These are phyloP conservation scores for Genyomyrus donnyi DNA, from an alignment of 2,113 vertebrate species.

Conservation along the genomic window DNA sequence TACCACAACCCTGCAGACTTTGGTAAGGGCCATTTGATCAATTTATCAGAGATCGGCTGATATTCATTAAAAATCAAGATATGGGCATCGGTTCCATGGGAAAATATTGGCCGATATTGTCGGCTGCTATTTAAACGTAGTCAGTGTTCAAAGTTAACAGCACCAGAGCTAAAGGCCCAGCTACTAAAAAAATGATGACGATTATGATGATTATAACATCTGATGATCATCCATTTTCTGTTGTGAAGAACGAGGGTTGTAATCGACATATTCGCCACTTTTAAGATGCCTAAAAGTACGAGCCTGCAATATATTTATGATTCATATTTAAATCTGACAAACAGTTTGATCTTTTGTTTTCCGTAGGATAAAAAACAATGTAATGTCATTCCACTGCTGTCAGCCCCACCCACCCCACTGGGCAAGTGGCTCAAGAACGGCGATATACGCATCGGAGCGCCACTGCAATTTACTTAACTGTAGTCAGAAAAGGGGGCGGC, in stretches of 20 bases:
- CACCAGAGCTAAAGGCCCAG: not conserved
- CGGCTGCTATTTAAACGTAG: not conserved
- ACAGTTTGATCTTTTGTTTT: not conserved
- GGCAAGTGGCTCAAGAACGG: not conserved
- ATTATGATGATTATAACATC: not conserved
- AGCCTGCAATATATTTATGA: not conserved
- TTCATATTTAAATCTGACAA: not conserved
- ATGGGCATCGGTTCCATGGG: not conserved
- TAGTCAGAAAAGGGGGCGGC: not conserved
- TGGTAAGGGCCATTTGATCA: slow-evolving; percentile 52
- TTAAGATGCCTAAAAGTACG: not conserved
- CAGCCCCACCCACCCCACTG: not conserved
- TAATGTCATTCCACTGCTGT: not conserved
- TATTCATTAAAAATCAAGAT: not conserved
- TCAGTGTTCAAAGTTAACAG: not conserved
- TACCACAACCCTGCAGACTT: slow-evolving; percentile 87
- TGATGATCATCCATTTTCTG: not conserved
- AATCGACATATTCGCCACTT: not conserved
- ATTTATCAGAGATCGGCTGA: not conserved
- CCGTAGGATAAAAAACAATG: not conserved
- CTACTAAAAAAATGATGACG: not conserved
- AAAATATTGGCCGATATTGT: not conserved
- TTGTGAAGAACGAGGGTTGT: not conserved
- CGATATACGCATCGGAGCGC: not conserved
- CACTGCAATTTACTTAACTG: not conserved